Percentiles rank a stretch among this genome's conserved stretches.
Evolutionary conservation across 2,797 vertebrate genomes (phyloP).

Genomic region (Anguilla megastoma): DNA sequence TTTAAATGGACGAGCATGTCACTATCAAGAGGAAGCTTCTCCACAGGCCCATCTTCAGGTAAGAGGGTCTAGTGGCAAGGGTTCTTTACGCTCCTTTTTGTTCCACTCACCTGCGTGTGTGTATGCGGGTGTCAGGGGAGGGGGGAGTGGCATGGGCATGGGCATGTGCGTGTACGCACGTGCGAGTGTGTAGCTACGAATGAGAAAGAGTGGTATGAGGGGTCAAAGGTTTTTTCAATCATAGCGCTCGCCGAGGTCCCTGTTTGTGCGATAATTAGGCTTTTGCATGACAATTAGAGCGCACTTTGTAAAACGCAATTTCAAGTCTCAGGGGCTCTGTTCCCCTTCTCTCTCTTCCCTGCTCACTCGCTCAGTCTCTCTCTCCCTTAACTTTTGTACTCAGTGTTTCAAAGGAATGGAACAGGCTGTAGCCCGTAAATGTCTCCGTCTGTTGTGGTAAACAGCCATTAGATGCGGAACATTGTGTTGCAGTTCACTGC

Average conservation of each 20-base stretch:
- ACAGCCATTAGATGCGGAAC: conserved; percentile 56
- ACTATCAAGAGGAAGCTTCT: conserved; percentile 87
- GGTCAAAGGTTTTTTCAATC: not conserved
- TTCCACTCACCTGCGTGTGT: not conserved
- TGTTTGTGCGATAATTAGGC: not conserved
- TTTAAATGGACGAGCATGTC: conserved; percentile 86
- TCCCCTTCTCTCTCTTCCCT: not conserved
- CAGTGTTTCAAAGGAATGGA: conserved; percentile 34
- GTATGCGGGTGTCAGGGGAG: not conserved
- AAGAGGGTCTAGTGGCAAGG: conserved; percentile 62
- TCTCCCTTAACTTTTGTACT: conserved; percentile 9
- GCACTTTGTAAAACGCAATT: not conserved
- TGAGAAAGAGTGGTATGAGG: not conserved
- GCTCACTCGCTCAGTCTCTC: not conserved
- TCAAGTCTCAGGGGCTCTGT: not conserved
- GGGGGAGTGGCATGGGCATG: not conserved
- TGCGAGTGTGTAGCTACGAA: not conserved
- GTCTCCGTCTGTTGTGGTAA: conserved; percentile 57
- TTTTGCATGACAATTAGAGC: conserved; percentile 3
- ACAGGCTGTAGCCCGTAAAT: conserved; percentile 43
- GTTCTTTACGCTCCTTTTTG: conserved; percentile 17
- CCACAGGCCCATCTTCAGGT: conserved; percentile 87
- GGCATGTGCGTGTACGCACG: conserved; percentile 6
- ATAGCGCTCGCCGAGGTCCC: not conserved
- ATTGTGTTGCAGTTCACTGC: conserved; percentile 55